Evolutionary conservation across 2,888 invertebrate species (phyloP).

Genomic region (Nudaria mundana): DNA sequence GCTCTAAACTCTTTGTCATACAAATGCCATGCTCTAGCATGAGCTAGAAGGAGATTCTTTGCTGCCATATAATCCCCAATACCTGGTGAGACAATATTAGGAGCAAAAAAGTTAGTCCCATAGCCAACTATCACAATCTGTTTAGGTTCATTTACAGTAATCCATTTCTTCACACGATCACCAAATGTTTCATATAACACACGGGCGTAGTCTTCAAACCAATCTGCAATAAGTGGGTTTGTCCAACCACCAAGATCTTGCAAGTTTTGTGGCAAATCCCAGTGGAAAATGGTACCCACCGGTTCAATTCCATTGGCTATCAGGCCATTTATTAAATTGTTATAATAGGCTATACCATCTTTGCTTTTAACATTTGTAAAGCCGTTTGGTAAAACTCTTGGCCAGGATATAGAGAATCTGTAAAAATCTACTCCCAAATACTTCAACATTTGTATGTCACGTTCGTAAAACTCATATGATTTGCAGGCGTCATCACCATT

Average conservation of each 20-base stretch:
- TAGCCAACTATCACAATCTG: conserved; percentile 67
- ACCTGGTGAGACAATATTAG: conserved; percentile 62
- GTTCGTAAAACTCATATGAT: conserved; percentile 81
- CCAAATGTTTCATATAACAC: conserved; percentile 67
- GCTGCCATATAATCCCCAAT: conserved; percentile 76
- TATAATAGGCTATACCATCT: conserved; percentile 84
- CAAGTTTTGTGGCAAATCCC: conserved; percentile 77
- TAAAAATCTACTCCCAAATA: conserved; percentile 74
- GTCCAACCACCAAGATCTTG: conserved; percentile 81
- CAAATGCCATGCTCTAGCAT: conserved; percentile 74
- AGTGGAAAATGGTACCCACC: conserved; percentile 79
- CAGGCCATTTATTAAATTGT: conserved; percentile 82
- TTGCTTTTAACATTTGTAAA: conserved; percentile 75
- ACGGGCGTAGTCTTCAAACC: conserved; percentile 75
- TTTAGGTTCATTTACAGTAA: conserved; percentile 82
- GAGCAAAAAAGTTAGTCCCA: conserved; percentile 55
- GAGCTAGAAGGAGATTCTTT: conserved; percentile 77
- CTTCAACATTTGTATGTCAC: conserved; percentile 71
- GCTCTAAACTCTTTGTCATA: conserved; percentile 61
- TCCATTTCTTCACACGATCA: conserved; percentile 78
- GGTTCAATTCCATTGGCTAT: conserved; percentile 82
- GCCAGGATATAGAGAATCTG: conserved; percentile 84
- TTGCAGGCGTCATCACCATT: conserved; percentile 83
- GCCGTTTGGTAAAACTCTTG: conserved; percentile 82
- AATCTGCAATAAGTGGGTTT: conserved; percentile 64